These are phyloP conservation scores for Peromyscus eremicus DNA, from an alignment of 2,797 vertebrate genomes.

Conservation along the genomic window DNA sequence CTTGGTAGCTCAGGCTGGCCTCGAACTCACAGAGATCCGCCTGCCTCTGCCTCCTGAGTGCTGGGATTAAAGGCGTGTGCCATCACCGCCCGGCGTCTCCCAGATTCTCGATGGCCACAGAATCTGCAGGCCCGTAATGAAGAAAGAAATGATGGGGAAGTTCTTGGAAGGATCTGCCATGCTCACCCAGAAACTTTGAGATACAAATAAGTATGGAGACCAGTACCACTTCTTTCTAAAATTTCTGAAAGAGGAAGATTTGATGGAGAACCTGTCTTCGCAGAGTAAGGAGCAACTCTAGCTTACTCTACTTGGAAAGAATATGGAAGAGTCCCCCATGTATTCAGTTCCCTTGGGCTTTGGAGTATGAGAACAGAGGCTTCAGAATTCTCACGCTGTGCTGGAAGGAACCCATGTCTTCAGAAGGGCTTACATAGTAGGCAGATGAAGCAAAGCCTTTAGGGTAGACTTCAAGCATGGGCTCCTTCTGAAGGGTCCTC, in stretches of 20 bases:
- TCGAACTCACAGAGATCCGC: too few relatives aligned
- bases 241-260: background rate
- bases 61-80: too few relatives aligned
- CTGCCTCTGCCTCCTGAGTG: too few relatives aligned
- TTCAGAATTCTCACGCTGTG: background rate
- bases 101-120: background rate
- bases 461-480: background rate
- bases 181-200: background rate
- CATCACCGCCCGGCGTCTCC: too few relatives aligned
- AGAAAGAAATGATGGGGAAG: background rate
- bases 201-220: background rate
- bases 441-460: background rate
- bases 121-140: background rate
- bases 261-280: background rate
- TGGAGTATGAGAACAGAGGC: background rate
- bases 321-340: background rate
- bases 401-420: background rate
- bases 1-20: too few relatives aligned
- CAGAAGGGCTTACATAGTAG: background rate
- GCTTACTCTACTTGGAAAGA: background rate
- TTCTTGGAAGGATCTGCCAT: background rate
- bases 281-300: background rate
- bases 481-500: background rate
- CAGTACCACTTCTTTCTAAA: background rate
- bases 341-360: background rate